A percentile compares a stretch with the other conserved stretches of the same genome.
These are phyloP conservation scores for Sceloporus tristichus DNA, from an alignment of 2,113 vertebrate genomes.

Conservation along the genomic window DNA sequence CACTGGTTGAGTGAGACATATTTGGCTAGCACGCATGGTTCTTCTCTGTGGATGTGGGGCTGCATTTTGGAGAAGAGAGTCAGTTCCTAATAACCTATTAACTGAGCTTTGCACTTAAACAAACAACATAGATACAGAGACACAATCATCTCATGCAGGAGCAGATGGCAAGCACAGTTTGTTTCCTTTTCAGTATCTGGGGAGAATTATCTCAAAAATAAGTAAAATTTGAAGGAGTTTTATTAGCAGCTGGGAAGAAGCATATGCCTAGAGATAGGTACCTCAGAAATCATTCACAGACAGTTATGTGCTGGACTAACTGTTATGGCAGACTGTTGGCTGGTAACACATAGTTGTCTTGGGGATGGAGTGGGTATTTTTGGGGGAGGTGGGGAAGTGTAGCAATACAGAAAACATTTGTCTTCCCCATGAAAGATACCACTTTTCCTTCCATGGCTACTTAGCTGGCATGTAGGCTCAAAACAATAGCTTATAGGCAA, in stretches of 20 bases:
- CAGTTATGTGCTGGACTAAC: conserved; percentile 11
- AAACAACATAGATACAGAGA: neutral
- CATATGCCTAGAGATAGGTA: neutral
- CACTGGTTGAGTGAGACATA: neutral
- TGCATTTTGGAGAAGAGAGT: neutral
- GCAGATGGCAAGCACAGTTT: neutral
- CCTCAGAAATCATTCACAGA: conserved; percentile 20
- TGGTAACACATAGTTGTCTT: neutral
- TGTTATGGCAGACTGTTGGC: neutral
- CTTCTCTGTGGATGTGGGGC: neutral
- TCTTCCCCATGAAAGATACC: conserved; percentile 8
- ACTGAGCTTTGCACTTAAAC: neutral
- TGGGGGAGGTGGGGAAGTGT: no score
- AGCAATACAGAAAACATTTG: conserved; percentile 3
- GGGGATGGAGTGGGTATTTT: neutral
- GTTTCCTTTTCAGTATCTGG: neutral
- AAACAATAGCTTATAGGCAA: neutral
- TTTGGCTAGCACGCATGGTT: neutral
- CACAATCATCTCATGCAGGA: neutral
- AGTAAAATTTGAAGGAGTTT: accelerated
- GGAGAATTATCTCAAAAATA: neutral
- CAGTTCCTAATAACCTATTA: neutral
- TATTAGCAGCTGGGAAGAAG: neutral
- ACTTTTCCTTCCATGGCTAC: neutral
- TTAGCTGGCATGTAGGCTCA: neutral